A percentile compares a stretch with the other conserved stretches of the same genome.
phyloP scores from a whole-genome alignment of 1,140 invertebrate genomes.

The Schlechtendalia chinensis region DNA sequence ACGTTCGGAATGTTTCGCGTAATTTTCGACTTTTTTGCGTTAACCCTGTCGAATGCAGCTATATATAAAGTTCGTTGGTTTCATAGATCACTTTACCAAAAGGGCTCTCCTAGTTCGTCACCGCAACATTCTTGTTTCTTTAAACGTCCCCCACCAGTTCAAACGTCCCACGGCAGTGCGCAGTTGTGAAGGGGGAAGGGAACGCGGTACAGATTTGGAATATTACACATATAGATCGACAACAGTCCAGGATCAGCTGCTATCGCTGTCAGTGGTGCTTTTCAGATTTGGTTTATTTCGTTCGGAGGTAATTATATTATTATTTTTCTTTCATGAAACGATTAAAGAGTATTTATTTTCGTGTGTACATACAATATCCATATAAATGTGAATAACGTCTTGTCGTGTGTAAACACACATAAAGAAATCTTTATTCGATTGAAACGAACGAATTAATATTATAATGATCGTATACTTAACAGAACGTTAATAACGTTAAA shows the following conservation, averaged over 20 bases:
- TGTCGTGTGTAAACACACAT: not conserved
- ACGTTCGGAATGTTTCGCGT: not conserved
- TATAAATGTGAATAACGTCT: not conserved
- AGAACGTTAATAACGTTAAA: no score
- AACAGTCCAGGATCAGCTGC: slow-evolving; percentile 49
- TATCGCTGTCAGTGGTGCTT: slow-evolving; percentile 36
- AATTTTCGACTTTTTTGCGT: not conserved
- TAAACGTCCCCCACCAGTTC: slow-evolving; percentile 6
- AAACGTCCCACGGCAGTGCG: not conserved
- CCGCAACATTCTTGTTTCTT: slow-evolving; percentile 11
- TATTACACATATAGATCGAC: slow-evolving; percentile 38
- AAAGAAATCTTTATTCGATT: not conserved
- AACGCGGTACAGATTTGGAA: slow-evolving; percentile 40
- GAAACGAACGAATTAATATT: not conserved
- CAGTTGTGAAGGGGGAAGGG: slow-evolving; percentile 9
- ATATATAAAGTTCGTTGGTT: slow-evolving; percentile 44
- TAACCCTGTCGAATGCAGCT: slow-evolving; percentile 11
- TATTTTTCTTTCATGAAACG: not conserved
- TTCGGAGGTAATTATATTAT: slow-evolving; percentile 43
- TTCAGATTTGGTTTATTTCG: slow-evolving; percentile 45
- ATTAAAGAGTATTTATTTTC: not conserved
- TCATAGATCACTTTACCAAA: slow-evolving; percentile 44
- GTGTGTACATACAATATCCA: not conserved
- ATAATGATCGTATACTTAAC: not conserved
- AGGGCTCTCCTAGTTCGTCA: slow-evolving; percentile 28